Base-by-base conservation (phyloP, 1,140 invertebrate species). In the Meloidogyne exigua region DNA sequence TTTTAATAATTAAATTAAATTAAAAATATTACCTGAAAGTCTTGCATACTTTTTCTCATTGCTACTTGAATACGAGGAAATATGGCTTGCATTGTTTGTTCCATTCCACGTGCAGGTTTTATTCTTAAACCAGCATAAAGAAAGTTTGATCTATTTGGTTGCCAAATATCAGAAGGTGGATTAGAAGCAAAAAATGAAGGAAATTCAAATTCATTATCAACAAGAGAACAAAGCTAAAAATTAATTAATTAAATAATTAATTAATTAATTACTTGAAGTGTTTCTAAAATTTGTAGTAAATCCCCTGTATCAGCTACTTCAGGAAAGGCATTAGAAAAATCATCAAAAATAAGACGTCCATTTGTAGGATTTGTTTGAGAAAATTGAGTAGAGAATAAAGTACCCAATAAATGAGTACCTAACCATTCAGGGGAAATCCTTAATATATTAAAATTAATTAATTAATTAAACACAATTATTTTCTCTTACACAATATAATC, bases 181-280 rank as follows among this genome's bases (percentile, higher is more conserved):
- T 93, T 92, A 12, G 91, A 90, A 64, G 92, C 89, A 87, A 93
- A 93, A 80, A 93, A 91, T 82, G 92, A 91, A 0, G 93, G 93
- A 85, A 94, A 93, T 89, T 94, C 93, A 84, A 92, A 93, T 87
- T 93, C 92, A 26, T 92, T 90, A 76, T 93, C 92, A 87, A 91
- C 92, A 89, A 92, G 88, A 75, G 92, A 91, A 84, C 93, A 93
- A 18, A 94, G 83, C 82, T 85, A 67, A 69, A 82, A 66, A 15
- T 68, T 7, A 26, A 23, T 62, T 76, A 18, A 39, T 9, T 39
- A 7, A 39, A 39, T 39, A 15, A 15, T 26, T 7, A 32, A 9
- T n/a, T 9, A 57, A 57, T 49, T 25, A 64, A 13, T 80, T 73
- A 83, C 79, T 63, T 92, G 90, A 70, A 92, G 88, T 28, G 91